Evolutionary conservation across 2,797 vertebrate species (phyloP), one percentile per base, ranked within the genome.

Genomic region (Ptychadena robeensis): DNA sequence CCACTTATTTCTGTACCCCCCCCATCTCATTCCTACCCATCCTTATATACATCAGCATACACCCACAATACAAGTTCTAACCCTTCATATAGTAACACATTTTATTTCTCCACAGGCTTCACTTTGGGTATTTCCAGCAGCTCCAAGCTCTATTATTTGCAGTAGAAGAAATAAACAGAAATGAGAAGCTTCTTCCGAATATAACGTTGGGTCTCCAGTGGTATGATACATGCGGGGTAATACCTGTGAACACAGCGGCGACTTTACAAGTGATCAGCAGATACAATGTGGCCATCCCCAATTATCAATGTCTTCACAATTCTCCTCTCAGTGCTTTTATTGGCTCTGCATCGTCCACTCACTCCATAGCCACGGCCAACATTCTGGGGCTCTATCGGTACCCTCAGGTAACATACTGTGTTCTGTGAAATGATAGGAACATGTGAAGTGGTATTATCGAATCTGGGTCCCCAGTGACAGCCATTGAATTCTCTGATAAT

Each of bases 71-170:
- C 44, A 53, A 5, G 18, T 7, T 22, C 7, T 53, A 53, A 6
- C 18, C 6, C 44, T 53, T 53, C 40, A 48, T 48, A 48, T 48
- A 5, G 15, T 48, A 3, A 48, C 15, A 48, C 18, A 3, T 53
- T 14, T 53, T 53, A 11, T 66, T 4, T 76, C 37, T 76, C 15
- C 27, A 9, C 61, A 40, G 73, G 61, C 15, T 76, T 61, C 73
- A 76, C 61, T 76, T 76, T 32, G 73, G 73, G 28, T 76, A 76
- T 28, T 65, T 76, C 28, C 78, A 80, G 22, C 67, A 71, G 15
- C 67, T 72, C 14, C 69, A 72, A 73, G 57, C 81, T 5, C 28
- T 78, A 5, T 64, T 65, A 9, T 78, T 83, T 72, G 74, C 74
- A 9, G 25, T 78, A 34, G 74, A 83, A 7, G 74, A 78, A 25